These are phyloP conservation scores for Cybosia mesomella DNA, from an alignment of 2,888 invertebrate species.

Conservation along the genomic window DNA sequence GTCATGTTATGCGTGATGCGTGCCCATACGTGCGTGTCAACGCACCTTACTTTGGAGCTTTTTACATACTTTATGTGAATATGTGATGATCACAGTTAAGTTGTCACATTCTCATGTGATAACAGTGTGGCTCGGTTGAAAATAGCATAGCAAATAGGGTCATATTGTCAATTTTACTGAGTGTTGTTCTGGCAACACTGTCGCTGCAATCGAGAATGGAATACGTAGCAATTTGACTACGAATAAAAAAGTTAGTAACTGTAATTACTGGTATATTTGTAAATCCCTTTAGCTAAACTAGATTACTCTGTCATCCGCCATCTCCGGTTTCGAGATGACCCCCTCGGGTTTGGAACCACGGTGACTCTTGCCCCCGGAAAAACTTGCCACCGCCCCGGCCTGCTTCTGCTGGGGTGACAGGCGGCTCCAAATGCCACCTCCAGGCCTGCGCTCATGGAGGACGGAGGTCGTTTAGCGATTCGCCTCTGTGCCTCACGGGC, in stretches of 20 bases:
- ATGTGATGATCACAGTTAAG: conserved; percentile 48
- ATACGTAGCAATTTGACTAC: not conserved
- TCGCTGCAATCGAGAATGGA: not conserved
- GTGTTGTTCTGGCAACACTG: not conserved
- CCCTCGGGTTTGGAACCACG: too few species aligned
- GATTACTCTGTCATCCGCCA: too few species aligned
- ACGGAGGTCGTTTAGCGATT: too few species aligned
- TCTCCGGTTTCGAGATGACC: too few species aligned
- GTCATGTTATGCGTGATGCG: conserved; percentile 57
- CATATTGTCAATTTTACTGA: not conserved
- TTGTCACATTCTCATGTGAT: conserved; percentile 34
- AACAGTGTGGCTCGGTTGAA: conserved; percentile 8
- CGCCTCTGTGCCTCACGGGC: too few species aligned
- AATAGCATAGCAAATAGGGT: conserved; percentile 5
- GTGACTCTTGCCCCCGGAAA: too few species aligned
- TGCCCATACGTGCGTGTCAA: conserved; percentile 49
- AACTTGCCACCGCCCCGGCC: too few species aligned
- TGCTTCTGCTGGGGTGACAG: too few species aligned
- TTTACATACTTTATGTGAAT: conserved; percentile 50
- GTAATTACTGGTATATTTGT: too few species aligned
- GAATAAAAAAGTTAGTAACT: too few species aligned
- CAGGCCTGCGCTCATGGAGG: too few species aligned
- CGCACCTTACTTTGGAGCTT: conserved; percentile 54
- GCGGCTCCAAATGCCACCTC: too few species aligned
- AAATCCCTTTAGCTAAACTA: conserved; percentile 2